Base-by-base conservation (phyloP, 1,140 invertebrate species). In the Lasioglossum baleicum region DNA sequence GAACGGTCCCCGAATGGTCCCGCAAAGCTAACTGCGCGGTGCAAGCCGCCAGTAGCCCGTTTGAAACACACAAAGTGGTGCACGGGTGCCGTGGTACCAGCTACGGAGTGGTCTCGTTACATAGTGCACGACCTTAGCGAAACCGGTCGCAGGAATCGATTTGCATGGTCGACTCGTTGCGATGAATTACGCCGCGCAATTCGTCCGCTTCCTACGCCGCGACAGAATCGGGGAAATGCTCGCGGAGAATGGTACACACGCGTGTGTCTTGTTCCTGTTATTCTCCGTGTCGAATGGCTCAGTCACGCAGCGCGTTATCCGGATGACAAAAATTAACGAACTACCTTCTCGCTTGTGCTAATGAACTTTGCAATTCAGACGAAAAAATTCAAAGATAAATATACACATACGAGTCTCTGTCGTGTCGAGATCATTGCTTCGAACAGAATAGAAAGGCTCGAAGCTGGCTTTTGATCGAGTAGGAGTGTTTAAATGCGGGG, bases 141-240 rank as follows among this genome's bases (percentile, higher is more conserved):
- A 90, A 90, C 88, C 85, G 83, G 87, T 90, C 83, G 80, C 66
- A 67, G 73, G 81, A 86, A 85, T 83, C 81, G 81, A 83, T 88
- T 89, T 84, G 80, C 82, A 83, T 83, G 80, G 82, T 58, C 81
- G 61, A 61, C 63, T 73, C 71, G 66, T 26, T 61, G 42, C 75
- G 51, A 83, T 81, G 35, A 74, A 83, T 86, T 86, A 80, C 53
- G 67, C 22, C 53, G 71, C 60, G 51, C 40, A 31, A 31, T 76
- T 72, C 13, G 40, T 26, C 20, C 64, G 63, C 35, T 75, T 83
- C 78, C 67, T 67, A 64, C 68, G 66, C 42, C 20, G n/a, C 20
- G 2, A 58, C 22, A 11, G 42, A 73, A 64, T 53, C 22, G 22
- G 4, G 61, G 71, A 70, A 74, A 65, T 58, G 44, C 0, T 10